Conservation (phyloP, 2,113 vertebrate species). For the Mus pahari region DNA sequence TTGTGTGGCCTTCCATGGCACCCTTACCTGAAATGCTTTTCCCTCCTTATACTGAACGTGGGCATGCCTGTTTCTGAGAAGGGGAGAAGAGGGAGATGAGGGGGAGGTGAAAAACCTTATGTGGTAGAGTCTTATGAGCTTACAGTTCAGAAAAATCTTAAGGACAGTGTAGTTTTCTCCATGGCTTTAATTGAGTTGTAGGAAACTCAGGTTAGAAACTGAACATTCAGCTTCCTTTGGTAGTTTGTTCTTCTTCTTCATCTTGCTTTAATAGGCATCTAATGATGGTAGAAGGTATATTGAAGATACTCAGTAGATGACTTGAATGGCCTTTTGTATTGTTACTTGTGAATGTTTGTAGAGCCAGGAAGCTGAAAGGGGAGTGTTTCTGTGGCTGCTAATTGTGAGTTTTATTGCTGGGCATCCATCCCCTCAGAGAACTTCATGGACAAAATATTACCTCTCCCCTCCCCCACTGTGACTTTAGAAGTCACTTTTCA, state of each 20-base stretch:
- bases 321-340: conserved; percentile 32
- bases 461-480: neutral
- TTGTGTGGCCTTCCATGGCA: neutral
- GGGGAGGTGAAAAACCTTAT: no score
- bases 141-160: no score
- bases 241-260: neutral
- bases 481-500: neutral
- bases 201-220: conserved; percentile 20
- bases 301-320: neutral
- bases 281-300: neutral
- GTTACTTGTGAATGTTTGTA: neutral
- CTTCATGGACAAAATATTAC: neutral
- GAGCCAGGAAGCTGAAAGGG: neutral
- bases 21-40: neutral
- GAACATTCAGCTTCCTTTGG: neutral
- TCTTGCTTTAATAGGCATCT: neutral
- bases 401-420: neutral
- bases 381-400: neutral
- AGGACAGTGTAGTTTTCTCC: neutral
- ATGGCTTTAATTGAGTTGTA: neutral
- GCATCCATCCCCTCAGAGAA: neutral
- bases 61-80: neutral
- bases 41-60: neutral
- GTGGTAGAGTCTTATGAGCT: no score
- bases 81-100: no score